phyloP scores from a whole-genome alignment of 1,140 invertebrate genomes.

The Trialeurodes vaporariorum region DNA sequence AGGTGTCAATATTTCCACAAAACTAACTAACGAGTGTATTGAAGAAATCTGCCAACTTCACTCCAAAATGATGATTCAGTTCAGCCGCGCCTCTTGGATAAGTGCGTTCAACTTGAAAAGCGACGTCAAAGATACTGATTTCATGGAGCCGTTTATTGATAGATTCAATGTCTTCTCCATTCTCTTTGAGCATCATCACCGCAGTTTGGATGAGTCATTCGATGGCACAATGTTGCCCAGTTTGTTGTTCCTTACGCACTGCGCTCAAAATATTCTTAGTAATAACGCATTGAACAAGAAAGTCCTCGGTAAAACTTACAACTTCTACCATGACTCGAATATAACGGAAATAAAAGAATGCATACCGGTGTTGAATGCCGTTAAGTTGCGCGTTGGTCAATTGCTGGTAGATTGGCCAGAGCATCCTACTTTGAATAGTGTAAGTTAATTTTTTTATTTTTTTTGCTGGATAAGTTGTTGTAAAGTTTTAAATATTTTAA shows the following conservation, averaged over 20 bases:
- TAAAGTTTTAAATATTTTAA: too few species aligned
- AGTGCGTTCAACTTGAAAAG: conserved; percentile 25
- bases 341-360: conserved; percentile 62
- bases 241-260: conserved; percentile 32
- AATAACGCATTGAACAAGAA: background rate
- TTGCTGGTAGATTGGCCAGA: conserved; percentile 79
- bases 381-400: conserved; percentile 48
- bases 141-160: conserved; percentile 41
- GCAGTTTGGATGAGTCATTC: conserved; percentile 37
- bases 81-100: conserved; percentile 46
- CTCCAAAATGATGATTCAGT: conserved; percentile 42
- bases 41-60: conserved; percentile 45
- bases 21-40: conserved; percentile 45
- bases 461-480: too few species aligned
- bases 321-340: conserved; percentile 83
- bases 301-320: conserved; percentile 32
- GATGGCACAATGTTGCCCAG: conserved; percentile 42
- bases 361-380: conserved; percentile 47
- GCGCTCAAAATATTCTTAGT: conserved; percentile 9
- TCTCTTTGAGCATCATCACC: background rate
- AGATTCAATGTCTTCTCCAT: conserved; percentile 39
- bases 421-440: conserved; percentile 70
- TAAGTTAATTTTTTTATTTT: conserved; percentile 35
- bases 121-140: conserved; percentile 34
- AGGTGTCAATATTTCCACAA: conserved; percentile 10